Conservation (phyloP, 2,888 invertebrate genomes). For the Lumbricus terrestris region DNA sequence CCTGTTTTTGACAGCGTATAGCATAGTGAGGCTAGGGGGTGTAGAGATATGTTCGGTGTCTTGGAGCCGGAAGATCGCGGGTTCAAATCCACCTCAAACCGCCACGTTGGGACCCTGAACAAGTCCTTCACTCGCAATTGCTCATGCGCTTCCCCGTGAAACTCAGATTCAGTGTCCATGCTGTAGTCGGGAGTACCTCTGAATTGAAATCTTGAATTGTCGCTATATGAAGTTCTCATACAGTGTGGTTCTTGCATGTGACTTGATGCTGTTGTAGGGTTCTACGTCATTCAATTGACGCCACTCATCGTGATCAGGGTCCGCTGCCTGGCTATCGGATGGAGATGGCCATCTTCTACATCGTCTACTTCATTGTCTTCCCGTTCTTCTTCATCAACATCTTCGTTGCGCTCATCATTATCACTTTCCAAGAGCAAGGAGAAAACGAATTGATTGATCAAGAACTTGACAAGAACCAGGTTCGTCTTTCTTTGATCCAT, state of each 20-base stretch:
- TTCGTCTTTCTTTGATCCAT: constrained; percentile 58
- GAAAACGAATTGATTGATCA: constrained; percentile 99
- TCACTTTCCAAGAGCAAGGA: constrained; percentile 99
- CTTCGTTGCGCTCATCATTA: constrained; percentile 99
- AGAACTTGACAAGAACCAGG: constrained; percentile 99
- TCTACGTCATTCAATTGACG: constrained; percentile 98
- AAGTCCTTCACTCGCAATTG: too few species aligned
- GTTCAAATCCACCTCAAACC: too few species aligned
- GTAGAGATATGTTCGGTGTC: too few species aligned
- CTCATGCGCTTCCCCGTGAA: too few species aligned
- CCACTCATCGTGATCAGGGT: constrained; percentile 94
- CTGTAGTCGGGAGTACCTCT: too few species aligned
- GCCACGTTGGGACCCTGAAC: too few species aligned
- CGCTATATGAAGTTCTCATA: too few species aligned
- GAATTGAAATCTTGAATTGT: too few species aligned
- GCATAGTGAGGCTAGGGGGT: too few species aligned
- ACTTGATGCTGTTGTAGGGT: constrained; percentile 68
- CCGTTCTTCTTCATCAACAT: constrained; percentile 99
- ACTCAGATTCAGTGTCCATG: too few species aligned
- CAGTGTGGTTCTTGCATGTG: not conserved
- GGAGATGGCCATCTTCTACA: constrained; percentile 99
- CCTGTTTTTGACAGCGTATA: not conserved
- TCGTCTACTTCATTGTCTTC: constrained; percentile 99
- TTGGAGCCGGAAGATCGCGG: too few species aligned
- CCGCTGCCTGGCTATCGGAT: constrained; percentile 98